A percentile compares a stretch with the other conserved stretches of the same genome.
Conservation (phyloP, 2,797 vertebrate species). For the Ptychobarbus kaznakovi region DNA sequence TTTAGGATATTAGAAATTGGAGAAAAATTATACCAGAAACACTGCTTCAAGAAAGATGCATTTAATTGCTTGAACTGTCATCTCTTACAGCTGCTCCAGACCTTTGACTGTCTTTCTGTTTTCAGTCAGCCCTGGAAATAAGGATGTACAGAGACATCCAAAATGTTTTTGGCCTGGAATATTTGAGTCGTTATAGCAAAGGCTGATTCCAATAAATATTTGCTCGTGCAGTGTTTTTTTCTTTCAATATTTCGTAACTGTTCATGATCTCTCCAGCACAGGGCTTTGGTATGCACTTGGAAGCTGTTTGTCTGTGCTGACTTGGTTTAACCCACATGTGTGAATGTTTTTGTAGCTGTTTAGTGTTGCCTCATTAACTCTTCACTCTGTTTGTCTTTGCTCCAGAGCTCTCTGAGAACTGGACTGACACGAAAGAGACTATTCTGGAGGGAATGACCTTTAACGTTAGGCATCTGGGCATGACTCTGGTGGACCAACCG, state of each 20-base stretch:
- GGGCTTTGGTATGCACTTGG: neutral
- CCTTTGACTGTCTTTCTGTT: neutral
- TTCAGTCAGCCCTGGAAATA: neutral
- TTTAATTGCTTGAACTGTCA: neutral
- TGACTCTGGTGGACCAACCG: conserved; percentile 95
- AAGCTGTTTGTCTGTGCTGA: neutral
- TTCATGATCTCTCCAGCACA: neutral
- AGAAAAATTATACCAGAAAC: too few species aligned
- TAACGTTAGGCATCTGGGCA: conserved; percentile 91
- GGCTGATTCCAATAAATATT: conserved; percentile 26
- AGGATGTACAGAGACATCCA: neutral
- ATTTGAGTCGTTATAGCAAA: neutral
- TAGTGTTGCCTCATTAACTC: neutral
- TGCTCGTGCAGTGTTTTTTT: neutral
- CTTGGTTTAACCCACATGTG: conserved; percentile 52
- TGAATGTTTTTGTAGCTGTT: conserved; percentile 57
- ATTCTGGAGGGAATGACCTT: conserved; percentile 95
- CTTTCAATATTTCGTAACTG: neutral
- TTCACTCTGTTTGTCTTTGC: neutral
- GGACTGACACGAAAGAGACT: conserved; percentile 94
- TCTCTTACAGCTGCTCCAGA: neutral
- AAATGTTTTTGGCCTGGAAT: neutral
- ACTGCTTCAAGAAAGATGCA: neutral
- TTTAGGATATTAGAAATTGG: neutral
- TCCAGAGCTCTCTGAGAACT: conserved; percentile 94